Percentiles rank a stretch among this genome's conserved stretches.
Evolutionary conservation across 2,888 invertebrate genomes (phyloP).

Genomic region (Polylopha cassiicola): DNA sequence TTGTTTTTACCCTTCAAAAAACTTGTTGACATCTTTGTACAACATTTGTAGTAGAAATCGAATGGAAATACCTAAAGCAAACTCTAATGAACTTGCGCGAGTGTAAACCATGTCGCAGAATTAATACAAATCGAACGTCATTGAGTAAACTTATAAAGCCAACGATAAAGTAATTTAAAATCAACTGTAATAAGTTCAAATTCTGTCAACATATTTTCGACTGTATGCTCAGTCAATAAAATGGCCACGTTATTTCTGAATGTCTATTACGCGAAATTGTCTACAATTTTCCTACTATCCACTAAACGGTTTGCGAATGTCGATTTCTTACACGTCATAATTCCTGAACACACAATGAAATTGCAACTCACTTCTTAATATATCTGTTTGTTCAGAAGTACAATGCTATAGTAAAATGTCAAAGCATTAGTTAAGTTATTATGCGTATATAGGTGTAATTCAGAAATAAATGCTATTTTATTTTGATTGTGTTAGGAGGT

Average conservation of each 20-base stretch:
- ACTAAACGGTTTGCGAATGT: slow-evolving; percentile 73
- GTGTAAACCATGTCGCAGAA: too few species aligned
- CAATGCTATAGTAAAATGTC: slow-evolving; percentile 13
- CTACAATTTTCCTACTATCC: slow-evolving; percentile 68
- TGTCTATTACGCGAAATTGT: slow-evolving; percentile 70
- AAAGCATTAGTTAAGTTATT: too few species aligned
- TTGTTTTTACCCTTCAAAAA: too few species aligned
- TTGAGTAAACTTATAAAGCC: background rate
- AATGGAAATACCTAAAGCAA: too few species aligned
- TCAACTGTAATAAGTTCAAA: slow-evolving; percentile 19
- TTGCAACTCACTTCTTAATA: slow-evolving; percentile 67
- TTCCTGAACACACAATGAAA: slow-evolving; percentile 73
- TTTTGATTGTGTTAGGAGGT: too few species aligned
- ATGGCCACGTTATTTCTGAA: slow-evolving; percentile 42
- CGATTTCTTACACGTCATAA: slow-evolving; percentile 74
- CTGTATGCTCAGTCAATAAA: slow-evolving; percentile 37
- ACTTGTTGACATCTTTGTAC: too few species aligned
- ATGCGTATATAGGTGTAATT: too few species aligned
- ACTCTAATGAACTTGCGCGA: too few species aligned
- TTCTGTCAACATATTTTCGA: slow-evolving; percentile 16
- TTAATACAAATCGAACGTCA: background rate
- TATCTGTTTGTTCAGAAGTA: slow-evolving; percentile 48
- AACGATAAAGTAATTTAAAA: slow-evolving; percentile 9
- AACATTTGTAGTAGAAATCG: too few species aligned
- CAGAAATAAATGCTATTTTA: too few species aligned